A percentile compares a stretch with the other conserved stretches of the same genome.
Conservation (phyloP, 2,113 vertebrate species). For the Poicephalus meyeri region DNA sequence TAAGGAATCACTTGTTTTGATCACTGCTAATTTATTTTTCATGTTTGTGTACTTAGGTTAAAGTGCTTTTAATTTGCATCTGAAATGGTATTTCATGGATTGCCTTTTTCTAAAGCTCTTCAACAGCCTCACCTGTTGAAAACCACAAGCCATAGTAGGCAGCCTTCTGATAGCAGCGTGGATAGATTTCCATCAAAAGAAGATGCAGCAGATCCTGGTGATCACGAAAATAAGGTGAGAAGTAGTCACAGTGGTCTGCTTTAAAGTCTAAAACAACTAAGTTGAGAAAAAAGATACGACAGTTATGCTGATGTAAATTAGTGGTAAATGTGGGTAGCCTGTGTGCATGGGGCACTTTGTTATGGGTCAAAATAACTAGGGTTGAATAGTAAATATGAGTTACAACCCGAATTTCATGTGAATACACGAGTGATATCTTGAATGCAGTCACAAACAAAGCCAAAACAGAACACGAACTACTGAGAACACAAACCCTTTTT, state of each 20-base stretch:
- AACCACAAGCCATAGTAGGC: conserved; percentile 84
- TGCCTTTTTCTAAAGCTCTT: conserved; percentile 75
- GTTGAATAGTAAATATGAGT: background rate
- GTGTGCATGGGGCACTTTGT: background rate
- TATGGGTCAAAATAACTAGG: background rate
- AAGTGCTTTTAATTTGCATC: conserved; percentile 1
- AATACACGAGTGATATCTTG: background rate
- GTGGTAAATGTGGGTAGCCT: background rate
- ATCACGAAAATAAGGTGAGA: conserved; percentile 88
- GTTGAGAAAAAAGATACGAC: background rate
- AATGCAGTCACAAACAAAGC: background rate
- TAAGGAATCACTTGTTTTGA: conserved; percentile 19
- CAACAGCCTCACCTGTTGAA: conserved; percentile 86
- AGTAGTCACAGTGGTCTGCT: background rate
- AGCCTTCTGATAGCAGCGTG: conserved; percentile 89
- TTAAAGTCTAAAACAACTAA: background rate
- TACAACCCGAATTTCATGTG: background rate
- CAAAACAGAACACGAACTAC: background rate
- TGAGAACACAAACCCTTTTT: background rate
- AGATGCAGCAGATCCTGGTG: conserved; percentile 80
- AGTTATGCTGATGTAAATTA: background rate
- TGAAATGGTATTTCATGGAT: background rate
- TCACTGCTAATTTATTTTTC: conserved; percentile 19
- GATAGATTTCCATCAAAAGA: conserved; percentile 86
- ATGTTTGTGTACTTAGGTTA: conserved; percentile 6